These are phyloP conservation scores for Colletes collaris DNA, from an alignment of 2,888 invertebrate species.

Conservation along the genomic window DNA sequence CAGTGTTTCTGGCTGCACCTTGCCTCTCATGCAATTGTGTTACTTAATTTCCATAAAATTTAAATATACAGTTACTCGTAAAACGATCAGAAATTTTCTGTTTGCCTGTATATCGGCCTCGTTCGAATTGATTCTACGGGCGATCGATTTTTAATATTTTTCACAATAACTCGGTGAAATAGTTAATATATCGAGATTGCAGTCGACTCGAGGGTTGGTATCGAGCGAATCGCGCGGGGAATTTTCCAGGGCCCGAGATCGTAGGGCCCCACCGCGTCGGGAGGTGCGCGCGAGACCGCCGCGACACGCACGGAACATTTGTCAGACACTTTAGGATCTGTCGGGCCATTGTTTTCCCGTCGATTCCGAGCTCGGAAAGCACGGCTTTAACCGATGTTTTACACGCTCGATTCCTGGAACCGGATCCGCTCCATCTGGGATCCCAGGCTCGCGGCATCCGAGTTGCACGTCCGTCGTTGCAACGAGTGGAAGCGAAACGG, in stretches of 20 bases:
- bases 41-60: too few relatives aligned
- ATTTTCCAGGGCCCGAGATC: constrained; percentile 15
- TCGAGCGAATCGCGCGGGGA: neutral
- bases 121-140: too few relatives aligned
- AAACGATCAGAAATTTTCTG: too few relatives aligned
- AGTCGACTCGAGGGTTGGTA: too few relatives aligned
- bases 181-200: too few relatives aligned
- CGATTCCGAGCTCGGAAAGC: constrained; percentile 78
- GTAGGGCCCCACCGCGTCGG: neutral
- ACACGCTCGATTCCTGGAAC: constrained; percentile 81
- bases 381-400: constrained; percentile 81
- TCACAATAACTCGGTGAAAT: too few relatives aligned
- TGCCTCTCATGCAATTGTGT: too few relatives aligned
- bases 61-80: too few relatives aligned
- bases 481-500: constrained; percentile 56
- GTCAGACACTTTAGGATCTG: constrained; percentile 79
- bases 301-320: constrained; percentile 77
- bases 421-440: constrained; percentile 73
- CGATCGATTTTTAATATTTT: too few relatives aligned
- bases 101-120: too few relatives aligned
- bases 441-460: constrained; percentile 68
- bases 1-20: too few relatives aligned
- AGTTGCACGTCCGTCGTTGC: constrained; percentile 56
- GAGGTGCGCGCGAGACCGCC: neutral
- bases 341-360: constrained; percentile 78